Conservation (phyloP, 2,888 invertebrate genomes). For the Ophioninae sp. region DNA sequence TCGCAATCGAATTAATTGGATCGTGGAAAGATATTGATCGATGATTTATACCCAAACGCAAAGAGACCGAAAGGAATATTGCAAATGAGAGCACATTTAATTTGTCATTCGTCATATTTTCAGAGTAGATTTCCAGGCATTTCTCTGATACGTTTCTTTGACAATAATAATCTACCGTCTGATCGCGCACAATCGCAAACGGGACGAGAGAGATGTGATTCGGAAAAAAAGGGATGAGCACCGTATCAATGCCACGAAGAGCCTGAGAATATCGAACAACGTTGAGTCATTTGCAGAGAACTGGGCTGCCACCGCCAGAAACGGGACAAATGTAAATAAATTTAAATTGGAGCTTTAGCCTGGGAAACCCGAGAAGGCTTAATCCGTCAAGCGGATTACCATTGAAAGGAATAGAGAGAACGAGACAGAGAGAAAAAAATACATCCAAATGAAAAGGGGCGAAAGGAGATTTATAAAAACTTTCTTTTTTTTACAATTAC, state of each 20-base stretch:
- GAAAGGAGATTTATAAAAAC: background rate
- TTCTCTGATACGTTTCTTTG: background rate
- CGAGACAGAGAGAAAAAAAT: constrained; percentile 7
- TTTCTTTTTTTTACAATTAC: background rate
- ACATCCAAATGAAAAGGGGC: background rate
- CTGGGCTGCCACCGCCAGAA: constrained; percentile 66
- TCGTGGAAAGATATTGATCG: background rate
- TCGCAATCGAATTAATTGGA: background rate
- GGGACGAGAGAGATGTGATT: background rate
- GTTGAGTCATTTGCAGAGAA: constrained; percentile 66
- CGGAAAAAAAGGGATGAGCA: constrained; percentile 9
- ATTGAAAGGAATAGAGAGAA: constrained; percentile 42
- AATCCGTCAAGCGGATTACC: constrained; percentile 71
- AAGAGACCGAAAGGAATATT: background rate
- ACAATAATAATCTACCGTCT: background rate
- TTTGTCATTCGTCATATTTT: background rate
- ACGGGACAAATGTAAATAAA: constrained; percentile 77
- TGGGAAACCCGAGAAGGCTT: constrained; percentile 62
- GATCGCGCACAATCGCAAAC: background rate
- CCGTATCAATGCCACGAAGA: constrained; percentile 71
- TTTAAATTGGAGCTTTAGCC: constrained; percentile 71
- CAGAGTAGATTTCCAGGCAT: background rate
- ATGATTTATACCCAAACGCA: background rate
- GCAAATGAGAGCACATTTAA: background rate
- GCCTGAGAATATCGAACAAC: constrained; percentile 19